phyloP scores from a whole-genome alignment of 2,888 invertebrate genomes.

The Eledone cirrhosa region DNA sequence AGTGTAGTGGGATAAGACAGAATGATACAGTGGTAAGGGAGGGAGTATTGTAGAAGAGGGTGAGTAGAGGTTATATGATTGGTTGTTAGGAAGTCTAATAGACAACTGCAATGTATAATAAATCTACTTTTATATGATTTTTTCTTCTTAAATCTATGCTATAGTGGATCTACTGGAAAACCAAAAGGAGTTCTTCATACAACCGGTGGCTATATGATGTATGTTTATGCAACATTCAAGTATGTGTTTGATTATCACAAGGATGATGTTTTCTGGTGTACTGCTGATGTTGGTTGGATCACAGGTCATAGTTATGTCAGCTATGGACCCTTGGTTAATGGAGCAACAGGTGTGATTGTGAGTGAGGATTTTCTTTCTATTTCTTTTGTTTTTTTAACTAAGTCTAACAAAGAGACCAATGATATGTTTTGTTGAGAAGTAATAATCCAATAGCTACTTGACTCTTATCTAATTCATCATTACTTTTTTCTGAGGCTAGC shows the following conservation, averaged over 20 bases:
- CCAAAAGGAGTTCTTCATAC: slow-evolving; percentile 98
- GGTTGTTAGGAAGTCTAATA: no score
- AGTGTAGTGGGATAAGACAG: no score
- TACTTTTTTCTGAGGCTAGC: no score
- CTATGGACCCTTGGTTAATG: slow-evolving; percentile 94
- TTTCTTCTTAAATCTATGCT: background rate
- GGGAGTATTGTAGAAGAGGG: no score
- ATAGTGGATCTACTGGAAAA: slow-evolving; percentile 91
- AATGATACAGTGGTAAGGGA: no score
- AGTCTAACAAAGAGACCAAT: no score
- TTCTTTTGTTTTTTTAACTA: no score
- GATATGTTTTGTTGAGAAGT: no score
- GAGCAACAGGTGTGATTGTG: slow-evolving; percentile 92
- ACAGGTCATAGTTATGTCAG: slow-evolving; percentile 74
- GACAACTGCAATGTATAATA: no score
- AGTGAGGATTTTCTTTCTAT: slow-evolving; percentile 59
- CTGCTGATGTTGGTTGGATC: slow-evolving; percentile 75
- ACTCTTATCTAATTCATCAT: no score
- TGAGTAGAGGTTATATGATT: no score
- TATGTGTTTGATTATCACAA: slow-evolving; percentile 85
- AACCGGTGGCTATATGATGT: slow-evolving; percentile 92
- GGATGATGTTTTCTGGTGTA: slow-evolving; percentile 68
- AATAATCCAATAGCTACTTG: no score
- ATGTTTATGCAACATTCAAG: slow-evolving; percentile 89
- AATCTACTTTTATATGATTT: background rate